Percentiles rank a stretch among this genome's conserved stretches.
phyloP scores from a whole-genome alignment of 2,113 vertebrate genomes.

The Zootoca vivipara region DNA sequence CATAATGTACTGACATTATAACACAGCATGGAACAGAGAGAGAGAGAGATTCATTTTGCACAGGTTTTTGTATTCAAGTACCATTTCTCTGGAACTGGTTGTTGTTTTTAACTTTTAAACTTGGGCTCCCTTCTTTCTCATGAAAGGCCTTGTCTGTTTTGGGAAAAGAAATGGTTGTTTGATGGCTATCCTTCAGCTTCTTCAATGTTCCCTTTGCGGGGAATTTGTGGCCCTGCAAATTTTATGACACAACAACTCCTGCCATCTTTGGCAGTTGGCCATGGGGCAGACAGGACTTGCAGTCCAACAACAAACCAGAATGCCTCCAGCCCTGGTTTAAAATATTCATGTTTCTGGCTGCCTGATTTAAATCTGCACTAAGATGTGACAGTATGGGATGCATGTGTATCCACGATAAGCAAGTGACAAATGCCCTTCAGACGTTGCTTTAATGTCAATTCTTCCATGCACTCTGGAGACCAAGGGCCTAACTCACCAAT shows the following conservation, averaged over 20 bases:
- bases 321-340: too few relatives aligned
- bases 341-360: too few relatives aligned
- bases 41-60: not conserved
- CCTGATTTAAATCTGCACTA: too few relatives aligned
- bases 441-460: too few relatives aligned
- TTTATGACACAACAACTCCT: not conserved
- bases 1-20: not conserved
- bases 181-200: not conserved
- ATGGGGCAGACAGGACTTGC: not conserved
- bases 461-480: too few relatives aligned
- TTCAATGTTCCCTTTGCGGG: not conserved
- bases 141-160: not conserved
- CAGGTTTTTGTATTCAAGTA: not conserved
- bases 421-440: too few relatives aligned
- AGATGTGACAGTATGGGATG: too few relatives aligned
- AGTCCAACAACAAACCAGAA: too few relatives aligned
- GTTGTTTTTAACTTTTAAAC: not conserved
- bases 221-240: not conserved
- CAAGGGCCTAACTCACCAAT: too few relatives aligned
- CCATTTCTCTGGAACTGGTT: not conserved
- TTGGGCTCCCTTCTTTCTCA: not conserved
- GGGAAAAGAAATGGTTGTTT: not conserved
- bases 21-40: not conserved
- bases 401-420: too few relatives aligned
- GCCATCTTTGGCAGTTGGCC: not conserved